Evolutionary conservation across 2,888 invertebrate genomes (phyloP), one percentile per base, ranked within the genome.

Genomic region (Dioctria rufipes): DNA sequence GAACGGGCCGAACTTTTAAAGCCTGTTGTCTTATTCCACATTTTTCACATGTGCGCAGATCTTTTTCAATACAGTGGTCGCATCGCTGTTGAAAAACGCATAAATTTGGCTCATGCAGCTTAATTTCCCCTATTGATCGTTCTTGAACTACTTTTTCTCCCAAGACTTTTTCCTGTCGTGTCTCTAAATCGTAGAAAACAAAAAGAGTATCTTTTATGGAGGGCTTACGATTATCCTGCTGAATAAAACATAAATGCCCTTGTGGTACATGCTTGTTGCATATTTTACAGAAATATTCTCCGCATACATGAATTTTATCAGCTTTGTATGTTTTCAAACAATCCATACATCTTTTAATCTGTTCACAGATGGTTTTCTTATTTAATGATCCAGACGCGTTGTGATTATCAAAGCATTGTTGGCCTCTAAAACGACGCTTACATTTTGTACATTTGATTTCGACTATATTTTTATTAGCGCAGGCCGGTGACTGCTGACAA

Each of bases 31-130:
- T 66, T 42, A 66, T 43, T 42, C 66, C 66, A 13, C 66, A 66
- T 9, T 66, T 66, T 43, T 78, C 75, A 54, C 75, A 75, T 42
- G 42, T 13, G 25, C 11, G 11, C 46, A 46, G n/a, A 39, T 78
- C n/a, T 61, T 63, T 65, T 49, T 78, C 37, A 46, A 63, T 78
- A 49, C 65, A 78, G 5, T 13, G 13, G 11, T 63, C 63, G 63
- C 78, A 75, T 63, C 65, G 43, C 43, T 78, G 78, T 49, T 78
- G 78, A 43, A 78, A 78, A 43, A 78, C 78, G 37, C 65, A 78
- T 63, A 78, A 49, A 78, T 78, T 78, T 63, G 78, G 63, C 49
- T 78, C 78, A 37, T 78, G 78, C n/a, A 75, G 61, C 42, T 75
- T 60, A 43, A 60, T 46, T 60, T 75, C 43, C 2, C 40, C 40